A percentile compares a stretch with the other conserved stretches of the same genome.
Conservation (phyloP, 1,140 invertebrate species). For the Philopotamus ludificatus region DNA sequence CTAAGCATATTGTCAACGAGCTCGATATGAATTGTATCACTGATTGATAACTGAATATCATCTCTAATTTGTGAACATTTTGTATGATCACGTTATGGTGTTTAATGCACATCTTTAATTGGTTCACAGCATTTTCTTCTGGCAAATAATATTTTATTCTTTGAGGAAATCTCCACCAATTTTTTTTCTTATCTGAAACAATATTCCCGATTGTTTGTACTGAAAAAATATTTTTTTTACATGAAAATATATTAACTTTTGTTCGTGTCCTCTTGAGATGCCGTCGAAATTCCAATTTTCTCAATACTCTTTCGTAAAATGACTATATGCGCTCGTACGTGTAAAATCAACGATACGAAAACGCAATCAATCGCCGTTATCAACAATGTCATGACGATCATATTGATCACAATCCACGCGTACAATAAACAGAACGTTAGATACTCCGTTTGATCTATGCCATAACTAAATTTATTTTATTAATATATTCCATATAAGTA, state of each 20-base stretch:
- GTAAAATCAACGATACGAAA: not conserved
- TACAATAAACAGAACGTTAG: no score
- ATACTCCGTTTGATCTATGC: no score
- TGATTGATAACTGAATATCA: not conserved
- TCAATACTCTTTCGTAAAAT: not conserved
- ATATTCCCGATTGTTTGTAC: not conserved
- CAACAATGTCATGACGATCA: no score
- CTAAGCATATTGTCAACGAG: not conserved
- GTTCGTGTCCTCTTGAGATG: not conserved
- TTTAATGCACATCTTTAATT: not conserved
- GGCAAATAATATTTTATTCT: not conserved
- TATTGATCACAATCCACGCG: no score
- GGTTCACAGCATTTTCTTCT: not conserved
- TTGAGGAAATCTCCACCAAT: not conserved
- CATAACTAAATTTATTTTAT: no score
- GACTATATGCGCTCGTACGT: not conserved
- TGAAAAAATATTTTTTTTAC: not conserved
- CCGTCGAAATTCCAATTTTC: not conserved
- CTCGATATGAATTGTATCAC: not conserved
- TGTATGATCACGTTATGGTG: slow-evolving; percentile 7
- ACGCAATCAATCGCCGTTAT: not conserved
- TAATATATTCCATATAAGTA: no score
- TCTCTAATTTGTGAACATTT: not conserved
- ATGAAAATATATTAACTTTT: not conserved
- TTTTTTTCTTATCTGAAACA: slow-evolving; percentile 1